phyloP scores from a whole-genome alignment of 2,797 vertebrate genomes.

The Gymnoscopelus braueri region DNA sequence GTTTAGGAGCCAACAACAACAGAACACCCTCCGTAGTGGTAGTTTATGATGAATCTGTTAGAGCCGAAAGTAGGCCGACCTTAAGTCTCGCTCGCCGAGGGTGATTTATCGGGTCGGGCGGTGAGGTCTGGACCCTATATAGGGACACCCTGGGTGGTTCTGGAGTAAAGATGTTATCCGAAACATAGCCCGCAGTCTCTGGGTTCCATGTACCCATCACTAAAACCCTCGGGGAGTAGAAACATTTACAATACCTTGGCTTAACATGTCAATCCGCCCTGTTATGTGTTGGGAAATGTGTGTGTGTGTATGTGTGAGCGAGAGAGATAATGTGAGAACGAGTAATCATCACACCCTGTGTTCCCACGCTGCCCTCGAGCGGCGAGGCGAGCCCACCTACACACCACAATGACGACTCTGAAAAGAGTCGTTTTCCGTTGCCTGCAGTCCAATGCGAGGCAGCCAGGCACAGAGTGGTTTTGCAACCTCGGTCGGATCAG shows the following conservation, averaged over 20 bases:
- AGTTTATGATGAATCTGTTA: conserved; percentile 23
- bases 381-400: not conserved
- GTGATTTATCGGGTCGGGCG: conserved; percentile 32
- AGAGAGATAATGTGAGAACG: not conserved
- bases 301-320: not conserved
- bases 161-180: conserved; percentile 32
- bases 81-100: conserved; percentile 4
- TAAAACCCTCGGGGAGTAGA: conserved; percentile 2
- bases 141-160: conserved; percentile 13
- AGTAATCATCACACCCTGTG: not conserved
- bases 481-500: not conserved
- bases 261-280: not conserved
- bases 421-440: not conserved
- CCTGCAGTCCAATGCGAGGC: not conserved
- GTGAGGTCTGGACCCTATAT: conserved; percentile 21
- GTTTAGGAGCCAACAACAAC: conserved; percentile 3
- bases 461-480: not conserved
- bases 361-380: not conserved
- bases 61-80: conserved; percentile 21
- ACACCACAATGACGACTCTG: not conserved
- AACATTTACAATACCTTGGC: not conserved
- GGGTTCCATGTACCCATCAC: conserved; percentile 3
- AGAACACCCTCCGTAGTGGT: not conserved
- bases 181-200: conserved; percentile 7
- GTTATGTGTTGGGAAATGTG: not conserved